These are phyloP conservation scores for Acrocera orbiculus DNA, from an alignment of 2,888 invertebrate species.

Conservation along the genomic window DNA sequence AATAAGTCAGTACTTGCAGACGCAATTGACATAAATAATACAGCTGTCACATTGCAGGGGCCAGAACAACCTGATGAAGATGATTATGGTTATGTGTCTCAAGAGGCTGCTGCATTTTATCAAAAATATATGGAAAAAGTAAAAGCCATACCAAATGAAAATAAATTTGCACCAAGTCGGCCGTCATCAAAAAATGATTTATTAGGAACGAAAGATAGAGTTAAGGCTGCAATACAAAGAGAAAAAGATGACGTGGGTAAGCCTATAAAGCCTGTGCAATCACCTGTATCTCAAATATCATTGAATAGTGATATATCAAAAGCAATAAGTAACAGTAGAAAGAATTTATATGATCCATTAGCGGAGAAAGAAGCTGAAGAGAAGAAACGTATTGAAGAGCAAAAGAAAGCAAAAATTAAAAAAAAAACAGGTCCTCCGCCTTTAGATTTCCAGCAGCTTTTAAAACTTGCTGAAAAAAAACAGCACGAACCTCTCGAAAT, in stretches of 20 bases:
- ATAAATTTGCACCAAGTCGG: conserved; percentile 42
- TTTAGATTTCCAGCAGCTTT: conserved; percentile 57
- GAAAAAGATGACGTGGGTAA: conserved; percentile 55
- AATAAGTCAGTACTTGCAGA: conserved; percentile 73
- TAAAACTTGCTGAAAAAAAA: conserved; percentile 69
- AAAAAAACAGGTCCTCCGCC: conserved; percentile 46
- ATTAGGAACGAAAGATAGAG: conserved; percentile 50
- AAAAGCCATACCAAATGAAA: conserved; percentile 50
- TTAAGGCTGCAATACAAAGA: conserved; percentile 52
- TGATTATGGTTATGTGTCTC: conserved; percentile 80
- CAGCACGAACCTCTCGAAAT: conserved; percentile 59
- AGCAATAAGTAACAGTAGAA: conserved; percentile 24
- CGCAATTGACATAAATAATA: conserved; percentile 58
- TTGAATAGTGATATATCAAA: background rate
- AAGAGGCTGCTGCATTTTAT: conserved; percentile 63
- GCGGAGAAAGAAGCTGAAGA: conserved; percentile 20
- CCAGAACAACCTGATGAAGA: conserved; percentile 73
- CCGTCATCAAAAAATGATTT: conserved; percentile 24
- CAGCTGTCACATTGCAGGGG: conserved; percentile 54
- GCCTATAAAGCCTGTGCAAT: conserved; percentile 23
- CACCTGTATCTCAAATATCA: background rate
- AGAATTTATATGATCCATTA: conserved; percentile 25
- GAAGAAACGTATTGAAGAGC: conserved; percentile 23
- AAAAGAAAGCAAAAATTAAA: conserved; percentile 36
- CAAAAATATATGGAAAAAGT: conserved; percentile 75